A percentile compares a stretch with the other conserved stretches of the same genome.
Conservation (phyloP, 37 sponge, comb jelly and placozoan species). For the Aplysina aerophoba region DNA sequence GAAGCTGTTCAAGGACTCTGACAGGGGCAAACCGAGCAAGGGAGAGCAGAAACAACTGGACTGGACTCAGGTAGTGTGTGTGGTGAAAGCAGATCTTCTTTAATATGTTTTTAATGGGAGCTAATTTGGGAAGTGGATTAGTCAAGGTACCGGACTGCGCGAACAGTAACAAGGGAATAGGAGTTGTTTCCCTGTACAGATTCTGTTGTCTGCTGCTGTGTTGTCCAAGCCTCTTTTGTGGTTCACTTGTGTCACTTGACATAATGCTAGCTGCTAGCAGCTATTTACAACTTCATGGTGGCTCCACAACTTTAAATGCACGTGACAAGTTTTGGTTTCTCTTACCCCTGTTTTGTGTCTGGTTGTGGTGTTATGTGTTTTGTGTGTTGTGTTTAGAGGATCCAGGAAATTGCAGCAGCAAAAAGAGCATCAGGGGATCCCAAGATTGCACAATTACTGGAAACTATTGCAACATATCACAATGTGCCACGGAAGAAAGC, state of each 20-base stretch:
- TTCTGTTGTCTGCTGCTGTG: no score
- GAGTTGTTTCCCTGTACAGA: background rate
- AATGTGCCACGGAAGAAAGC: constrained; percentile 95
- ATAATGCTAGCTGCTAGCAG: no score
- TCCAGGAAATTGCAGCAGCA: constrained; percentile 40
- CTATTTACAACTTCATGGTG: no score
- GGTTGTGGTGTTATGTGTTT: background rate
- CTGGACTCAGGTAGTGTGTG: constrained; percentile 86
- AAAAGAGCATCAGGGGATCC: constrained; percentile 52
- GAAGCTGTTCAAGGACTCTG: constrained; percentile 68
- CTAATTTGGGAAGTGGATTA: no score
- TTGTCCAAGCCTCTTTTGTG: no score
- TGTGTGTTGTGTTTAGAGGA: constrained; percentile 44
- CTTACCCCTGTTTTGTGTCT: no score
- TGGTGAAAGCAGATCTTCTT: background rate
- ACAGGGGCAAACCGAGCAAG: constrained; percentile 62
- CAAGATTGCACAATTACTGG: constrained; percentile 58
- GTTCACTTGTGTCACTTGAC: no score
- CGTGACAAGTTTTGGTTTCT: no score
- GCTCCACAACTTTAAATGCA: no score
- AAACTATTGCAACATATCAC: constrained; percentile 78
- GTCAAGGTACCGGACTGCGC: background rate
- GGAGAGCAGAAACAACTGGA: constrained; percentile 91
- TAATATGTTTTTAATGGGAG: background rate
- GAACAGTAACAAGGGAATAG: background rate